Percentiles rank a stretch among this genome's conserved stretches.
phyloP scores from a whole-genome alignment of 2,797 vertebrate species.

The Liasis olivaceus region DNA sequence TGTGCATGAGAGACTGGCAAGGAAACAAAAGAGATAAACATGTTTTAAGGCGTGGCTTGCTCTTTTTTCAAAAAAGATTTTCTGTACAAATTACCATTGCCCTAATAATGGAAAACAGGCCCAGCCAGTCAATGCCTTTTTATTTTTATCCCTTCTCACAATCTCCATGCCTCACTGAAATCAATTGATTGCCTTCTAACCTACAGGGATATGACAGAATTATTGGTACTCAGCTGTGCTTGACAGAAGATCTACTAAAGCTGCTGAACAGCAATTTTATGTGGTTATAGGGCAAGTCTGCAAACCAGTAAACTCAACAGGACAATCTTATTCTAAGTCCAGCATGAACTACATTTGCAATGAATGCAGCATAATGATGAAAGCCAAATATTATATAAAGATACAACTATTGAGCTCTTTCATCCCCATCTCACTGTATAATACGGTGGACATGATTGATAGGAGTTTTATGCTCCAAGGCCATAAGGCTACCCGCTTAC shows the following conservation, averaged over 20 bases:
- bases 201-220: too few species aligned
- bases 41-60: not conserved
- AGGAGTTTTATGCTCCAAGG: not conserved
- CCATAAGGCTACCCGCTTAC: not conserved
- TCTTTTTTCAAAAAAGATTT: not conserved
- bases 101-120: not conserved
- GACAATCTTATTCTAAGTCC: not conserved
- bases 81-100: not conserved
- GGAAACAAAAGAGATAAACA: conserved; percentile 3
- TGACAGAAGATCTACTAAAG: not conserved
- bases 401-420: not conserved
- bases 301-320: not conserved
- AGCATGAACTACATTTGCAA: not conserved
- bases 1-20: not conserved
- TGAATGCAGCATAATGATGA: not conserved
- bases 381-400: not conserved
- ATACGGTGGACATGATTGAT: not conserved
- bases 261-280: not conserved
- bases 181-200: not conserved
- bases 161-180: too few species aligned
- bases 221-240: not conserved
- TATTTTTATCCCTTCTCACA: not conserved
- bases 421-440: not conserved
- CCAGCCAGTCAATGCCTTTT: not conserved
- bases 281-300: not conserved